These are phyloP conservation scores for Pogonocherus hispidulus DNA, from an alignment of 2,888 invertebrate species.

Conservation along the genomic window DNA sequence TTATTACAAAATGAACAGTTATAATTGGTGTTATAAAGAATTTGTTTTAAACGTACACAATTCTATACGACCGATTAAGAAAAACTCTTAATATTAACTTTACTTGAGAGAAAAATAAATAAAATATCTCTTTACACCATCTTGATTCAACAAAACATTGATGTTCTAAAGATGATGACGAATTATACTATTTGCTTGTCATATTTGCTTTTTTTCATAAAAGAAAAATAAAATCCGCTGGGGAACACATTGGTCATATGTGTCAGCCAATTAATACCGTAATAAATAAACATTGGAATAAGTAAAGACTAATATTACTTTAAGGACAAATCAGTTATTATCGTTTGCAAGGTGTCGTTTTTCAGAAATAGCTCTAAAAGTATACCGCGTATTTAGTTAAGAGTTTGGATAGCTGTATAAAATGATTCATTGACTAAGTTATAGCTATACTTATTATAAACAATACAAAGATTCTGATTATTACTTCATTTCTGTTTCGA, in stretches of 20 bases:
- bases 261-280: neutral
- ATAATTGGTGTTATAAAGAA: no score
- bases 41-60: no score
- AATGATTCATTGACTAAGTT: neutral
- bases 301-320: neutral
- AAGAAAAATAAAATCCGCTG: conserved; percentile 1
- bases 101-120: no score
- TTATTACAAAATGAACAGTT: no score
- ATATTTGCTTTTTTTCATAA: conserved; percentile 1
- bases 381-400: no score
- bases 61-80: no score
- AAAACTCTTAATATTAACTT: no score
- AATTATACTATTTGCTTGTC: neutral
- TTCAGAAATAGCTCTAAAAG: neutral
- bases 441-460: neutral
- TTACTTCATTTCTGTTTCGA: no score
- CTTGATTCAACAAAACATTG: neutral
- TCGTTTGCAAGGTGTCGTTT: neutral
- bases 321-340: neutral
- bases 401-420: no score
- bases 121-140: no score
- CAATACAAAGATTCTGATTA: neutral
- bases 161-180: neutral
- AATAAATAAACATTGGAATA: neutral
- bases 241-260: neutral